Base-by-base conservation (phyloP, 2,797 vertebrate species). In the Poecilia velifera region DNA sequence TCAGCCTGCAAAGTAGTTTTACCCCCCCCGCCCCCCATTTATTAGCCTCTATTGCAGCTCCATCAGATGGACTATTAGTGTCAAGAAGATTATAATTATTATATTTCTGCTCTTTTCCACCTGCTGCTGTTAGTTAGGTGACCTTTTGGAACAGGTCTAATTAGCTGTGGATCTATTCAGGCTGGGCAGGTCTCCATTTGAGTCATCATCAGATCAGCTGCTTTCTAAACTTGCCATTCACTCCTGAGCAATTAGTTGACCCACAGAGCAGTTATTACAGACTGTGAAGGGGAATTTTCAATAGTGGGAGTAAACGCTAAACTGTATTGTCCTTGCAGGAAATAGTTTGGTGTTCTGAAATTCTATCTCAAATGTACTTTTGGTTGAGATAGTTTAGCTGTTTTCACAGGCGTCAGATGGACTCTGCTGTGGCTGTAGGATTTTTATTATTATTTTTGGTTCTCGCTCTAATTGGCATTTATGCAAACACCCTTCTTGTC, bases 111-210 rank as follows among this genome's bases (percentile, higher is more conserved):
- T 77, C 77, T 62, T 77, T 76, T 49, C 74, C 73, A 79, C 77
- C 66, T 20, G 68, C 72, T 74, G 71, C 34, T 82, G 72, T 74
- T 72, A 25, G 64, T 79, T 74, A 72, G 45, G 25, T 75, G 66
- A 81, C 59, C 68, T 82, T 82, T 82, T 47, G 34, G 28, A 76
- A 68, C 2, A 41, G 34, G 57, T 57, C 57, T 79, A 53, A 85
- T 85, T 85, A 76, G 78, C 59, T n/a, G 75, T 25, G 3, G 47
- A 8, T 81, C 53, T 74, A 20, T 78, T 84, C 62, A 62, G 76
- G 75, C 47, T 31, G 1, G 59, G 41, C 76, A 41, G 43, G 76
- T 47, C 46, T 64, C 46, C 49, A 74, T 55, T 76, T 64, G 39
- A 78, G 31, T 76, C 68, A 25, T 51, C 46, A n/a, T 72, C 5